Percentiles rank a stretch among this genome's conserved stretches.
Conservation (phyloP, 1,140 invertebrate genomes). For the Pteromalus puparum region DNA sequence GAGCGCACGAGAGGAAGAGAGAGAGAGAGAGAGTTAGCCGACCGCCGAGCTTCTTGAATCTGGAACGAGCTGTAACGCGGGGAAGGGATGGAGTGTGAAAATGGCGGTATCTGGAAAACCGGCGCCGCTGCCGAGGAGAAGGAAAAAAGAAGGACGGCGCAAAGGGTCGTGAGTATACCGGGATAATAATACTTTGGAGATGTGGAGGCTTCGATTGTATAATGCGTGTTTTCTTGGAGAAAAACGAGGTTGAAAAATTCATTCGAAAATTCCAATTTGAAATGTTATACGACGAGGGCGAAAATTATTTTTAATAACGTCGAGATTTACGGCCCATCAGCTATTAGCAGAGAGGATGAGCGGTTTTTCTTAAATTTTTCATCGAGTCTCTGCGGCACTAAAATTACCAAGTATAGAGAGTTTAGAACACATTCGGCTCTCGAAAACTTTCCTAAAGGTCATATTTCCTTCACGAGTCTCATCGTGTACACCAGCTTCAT, state of each 20-base stretch:
- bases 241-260: no score
- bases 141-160: background rate
- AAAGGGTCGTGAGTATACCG: background rate
- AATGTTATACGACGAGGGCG: no score
- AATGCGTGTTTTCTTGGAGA: no score
- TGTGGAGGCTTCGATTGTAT: no score
- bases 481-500: background rate
- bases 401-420: background rate
- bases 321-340: no score
- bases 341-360: no score
- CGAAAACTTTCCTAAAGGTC: background rate
- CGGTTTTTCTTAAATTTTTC: background rate
- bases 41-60: conserved; percentile 9
- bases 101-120: background rate
- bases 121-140: background rate
- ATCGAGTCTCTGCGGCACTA: background rate
- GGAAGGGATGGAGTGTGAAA: conserved; percentile 2
- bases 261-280: no score
- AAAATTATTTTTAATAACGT: no score
- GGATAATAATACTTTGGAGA: background rate
- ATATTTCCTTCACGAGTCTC: background rate
- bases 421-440: no score
- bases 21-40: background rate
- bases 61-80: background rate
- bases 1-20: background rate